Evolutionary conservation across 2,888 invertebrate genomes (phyloP), one percentile per base, ranked within the genome.

Genomic region (Apomyelois bistriatella): DNA sequence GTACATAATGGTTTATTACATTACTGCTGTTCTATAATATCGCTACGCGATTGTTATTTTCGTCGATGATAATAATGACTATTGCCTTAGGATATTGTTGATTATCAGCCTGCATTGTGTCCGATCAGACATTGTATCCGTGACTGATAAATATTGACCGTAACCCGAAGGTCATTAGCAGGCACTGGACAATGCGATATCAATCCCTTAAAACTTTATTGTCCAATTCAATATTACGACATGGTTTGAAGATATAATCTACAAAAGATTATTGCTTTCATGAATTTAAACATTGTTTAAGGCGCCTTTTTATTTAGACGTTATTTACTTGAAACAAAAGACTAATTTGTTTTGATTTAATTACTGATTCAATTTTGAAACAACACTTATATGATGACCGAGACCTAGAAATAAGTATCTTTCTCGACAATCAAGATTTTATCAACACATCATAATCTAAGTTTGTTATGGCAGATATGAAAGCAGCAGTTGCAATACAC

Each of bases 21-120:
- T n/a, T n/a, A n/a, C n/a, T 22, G 22, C 5, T 3, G 5, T 22
- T 22, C 5, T 22, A 22, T 22, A 22, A 2, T 22, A 22, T 22
- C 22, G 22, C 22, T 22, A 22, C 22, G 5, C 22, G 5, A 3
- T 22, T 22, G 22, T 22, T 22, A 2, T 3, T 22, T 22, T 22
- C 5, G 22, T 22, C 22, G 22, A 22, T 3, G 22, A 22, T 22
- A 22, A 22, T 22, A 22, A 22, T 5, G 22, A 69, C 64, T 68
- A 66, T 66, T 60, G 75, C 74, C 72, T 54, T 60, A 56, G 69
- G 78, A 60, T 66, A 56, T 58, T 58, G 63, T 54, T 68, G 68
- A 74, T 78, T 73, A 76, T 68, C 70, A 59, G 58, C 53, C 55
- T 58, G 54, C 61, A 72, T 78, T 76, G 72, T 52, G 9, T 55